phyloP scores from a whole-genome alignment of 37 sponge, comb jelly and placozoan genomes.

The Spongilla lacustris region DNA sequence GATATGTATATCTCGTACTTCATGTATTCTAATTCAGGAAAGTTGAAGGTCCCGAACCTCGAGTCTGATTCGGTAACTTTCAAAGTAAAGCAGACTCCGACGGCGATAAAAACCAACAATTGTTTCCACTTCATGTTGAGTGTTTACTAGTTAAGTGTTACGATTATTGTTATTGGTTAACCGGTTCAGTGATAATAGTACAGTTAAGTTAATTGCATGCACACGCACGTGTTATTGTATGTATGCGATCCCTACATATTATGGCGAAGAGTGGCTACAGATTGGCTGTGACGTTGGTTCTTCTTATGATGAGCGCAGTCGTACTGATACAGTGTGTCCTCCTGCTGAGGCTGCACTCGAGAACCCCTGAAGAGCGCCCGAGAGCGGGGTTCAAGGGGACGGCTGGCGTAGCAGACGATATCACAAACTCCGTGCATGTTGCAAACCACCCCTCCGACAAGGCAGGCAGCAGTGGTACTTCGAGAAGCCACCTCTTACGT shows the following conservation, averaged over 20 bases:
- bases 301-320: not conserved
- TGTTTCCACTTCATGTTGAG: not conserved
- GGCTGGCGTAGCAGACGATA: not conserved
- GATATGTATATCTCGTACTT: conserved; percentile 31
- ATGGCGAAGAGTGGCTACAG: not conserved
- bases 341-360: not conserved
- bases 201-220: too few species aligned
- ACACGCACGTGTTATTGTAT: too few species aligned
- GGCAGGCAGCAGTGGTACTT: not conserved
- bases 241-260: too few species aligned
- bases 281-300: not conserved
- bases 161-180: too few species aligned
- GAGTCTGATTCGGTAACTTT: not conserved
- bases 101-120: not conserved
- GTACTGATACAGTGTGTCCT: not conserved
- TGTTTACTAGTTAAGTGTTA: not conserved
- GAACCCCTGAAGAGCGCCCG: not conserved
- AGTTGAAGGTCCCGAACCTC: conserved; percentile 37
- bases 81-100: not conserved
- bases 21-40: conserved; percentile 19
- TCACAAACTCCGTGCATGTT: not conserved
- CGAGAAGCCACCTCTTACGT: not conserved
- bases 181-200: too few species aligned
- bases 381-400: too few species aligned
- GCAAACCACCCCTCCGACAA: not conserved